Evolutionary conservation across 1,140 invertebrate genomes (phyloP), one percentile per base, ranked within the genome.

Genomic region (Melipona quadrifasciata): DNA sequence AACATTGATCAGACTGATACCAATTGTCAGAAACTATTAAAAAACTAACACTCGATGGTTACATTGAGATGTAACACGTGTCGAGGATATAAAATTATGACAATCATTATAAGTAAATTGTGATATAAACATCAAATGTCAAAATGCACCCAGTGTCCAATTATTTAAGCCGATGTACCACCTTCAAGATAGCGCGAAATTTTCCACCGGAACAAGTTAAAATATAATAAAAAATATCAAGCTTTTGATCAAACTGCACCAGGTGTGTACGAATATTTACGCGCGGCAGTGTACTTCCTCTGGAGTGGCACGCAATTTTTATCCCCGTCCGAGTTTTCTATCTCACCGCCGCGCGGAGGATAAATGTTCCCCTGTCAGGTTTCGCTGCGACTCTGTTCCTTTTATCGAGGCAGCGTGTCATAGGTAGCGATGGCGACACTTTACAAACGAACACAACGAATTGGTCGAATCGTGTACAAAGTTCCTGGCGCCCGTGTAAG

Each of bases 381-480:
- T 68, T 57, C 1, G n/a, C n/a, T 12, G 53, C 31, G 74, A 65
- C 34, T 39, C 34, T 31, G 34, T 58, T 57, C 53, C 34, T 10
- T 67, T 16, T 47, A 47, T 57, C 34, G 34, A 17, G 12, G n/a
- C 53, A n/a, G 21, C 53, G 65, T 34, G 75, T 83, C 65, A 83
- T 51, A 70, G 31, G 53, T 70, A 21, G n/a, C 21, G 17, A 16
- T 47, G 73, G 72, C 31, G 65, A 78, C 65, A 47, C 55, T 83
- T 83, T 77, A 83, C 74, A 83, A 83, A 83, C 74, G 81, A 83
- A 83, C 65, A 24, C 81, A 78, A 58, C 65, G 81, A 83, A 78
- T 83, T 70, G 81, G 81, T 39, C 65, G 27, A 83, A 70, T 70
- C 81, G 81, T 83, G 81, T 83, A 83, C 74, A 53, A 78, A 58